Conservation (phyloP, 2,888 invertebrate species). For the Lymantria dispar region DNA sequence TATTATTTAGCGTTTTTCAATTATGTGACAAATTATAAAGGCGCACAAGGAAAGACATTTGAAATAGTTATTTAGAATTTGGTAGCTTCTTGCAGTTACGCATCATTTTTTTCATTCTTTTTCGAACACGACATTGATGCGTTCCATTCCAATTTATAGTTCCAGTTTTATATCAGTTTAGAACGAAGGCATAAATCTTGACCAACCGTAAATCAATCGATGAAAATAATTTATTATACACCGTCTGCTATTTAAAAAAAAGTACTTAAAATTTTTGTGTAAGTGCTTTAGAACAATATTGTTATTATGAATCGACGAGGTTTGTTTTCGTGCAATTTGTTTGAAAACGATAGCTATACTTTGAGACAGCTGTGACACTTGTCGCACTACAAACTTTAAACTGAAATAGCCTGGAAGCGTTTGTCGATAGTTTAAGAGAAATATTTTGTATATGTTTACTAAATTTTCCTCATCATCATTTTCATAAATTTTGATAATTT, state of each 20-base stretch:
- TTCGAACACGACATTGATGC: constrained; percentile 9
- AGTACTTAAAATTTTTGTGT: constrained; percentile 11
- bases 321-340: not conserved
- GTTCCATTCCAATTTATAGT: constrained; percentile 21
- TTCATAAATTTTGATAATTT: too few species aligned
- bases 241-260: not conserved
- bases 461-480: too few species aligned
- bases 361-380: not conserved
- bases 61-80: too few species aligned
- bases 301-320: not conserved
- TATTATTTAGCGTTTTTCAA: too few species aligned
- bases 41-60: too few species aligned
- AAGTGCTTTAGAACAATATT: constrained; percentile 8
- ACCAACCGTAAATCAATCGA: constrained; percentile 28
- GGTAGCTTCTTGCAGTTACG: too few species aligned
- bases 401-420: not conserved
- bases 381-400: not conserved
- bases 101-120: constrained; percentile 7
- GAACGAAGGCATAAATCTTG: constrained; percentile 22
- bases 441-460: constrained; percentile 2
- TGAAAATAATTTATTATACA: constrained; percentile 19
- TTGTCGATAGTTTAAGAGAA: not conserved
- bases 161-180: constrained; percentile 21
- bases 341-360: not conserved
- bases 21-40: too few species aligned